Evolutionary conservation across 2,888 invertebrate species (phyloP).

Genomic region (Drosophila koepferae): DNA sequence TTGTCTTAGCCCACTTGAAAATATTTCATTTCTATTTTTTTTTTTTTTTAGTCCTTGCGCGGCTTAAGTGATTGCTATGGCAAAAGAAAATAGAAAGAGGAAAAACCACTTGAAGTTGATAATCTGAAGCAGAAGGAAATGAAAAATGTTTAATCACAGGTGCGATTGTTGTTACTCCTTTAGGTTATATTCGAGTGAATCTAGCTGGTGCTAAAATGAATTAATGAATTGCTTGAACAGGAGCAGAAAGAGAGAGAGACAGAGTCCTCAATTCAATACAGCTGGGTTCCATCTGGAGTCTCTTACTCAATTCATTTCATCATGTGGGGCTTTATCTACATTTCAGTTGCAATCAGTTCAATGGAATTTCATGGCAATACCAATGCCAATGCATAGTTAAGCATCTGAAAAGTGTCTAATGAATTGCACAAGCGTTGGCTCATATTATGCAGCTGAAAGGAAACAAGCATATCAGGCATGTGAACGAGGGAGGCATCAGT

Average conservation of each 20-base stretch:
- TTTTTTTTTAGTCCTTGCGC: slow-evolving; percentile 4
- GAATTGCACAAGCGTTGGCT: not conserved
- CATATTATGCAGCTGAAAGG: slow-evolving; percentile 19
- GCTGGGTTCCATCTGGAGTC: not conserved
- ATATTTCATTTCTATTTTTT: slow-evolving; percentile 29
- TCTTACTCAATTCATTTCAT: not conserved
- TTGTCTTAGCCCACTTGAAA: slow-evolving; percentile 44
- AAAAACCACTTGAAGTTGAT: not conserved
- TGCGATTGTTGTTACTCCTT: not conserved
- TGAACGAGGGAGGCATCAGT: slow-evolving; percentile 34
- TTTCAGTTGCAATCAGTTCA: not conserved
- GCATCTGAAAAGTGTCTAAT: not conserved
- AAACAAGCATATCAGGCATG: slow-evolving; percentile 15
- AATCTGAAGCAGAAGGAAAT: not conserved
- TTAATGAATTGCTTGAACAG: not conserved
- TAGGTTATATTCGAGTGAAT: not conserved
- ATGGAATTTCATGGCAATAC: not conserved
- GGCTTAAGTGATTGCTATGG: slow-evolving; percentile 60
- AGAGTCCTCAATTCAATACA: not conserved
- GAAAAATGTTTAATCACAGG: slow-evolving; percentile 5
- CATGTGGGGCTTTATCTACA: not conserved
- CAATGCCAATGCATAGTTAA: not conserved
- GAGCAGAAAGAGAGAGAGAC: not conserved
- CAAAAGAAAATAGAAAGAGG: slow-evolving; percentile 1
- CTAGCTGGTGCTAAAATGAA: not conserved